These are phyloP conservation scores for Chelidonichthys spinosus DNA, from an alignment of 2,797 vertebrate species.

Conservation along the genomic window DNA sequence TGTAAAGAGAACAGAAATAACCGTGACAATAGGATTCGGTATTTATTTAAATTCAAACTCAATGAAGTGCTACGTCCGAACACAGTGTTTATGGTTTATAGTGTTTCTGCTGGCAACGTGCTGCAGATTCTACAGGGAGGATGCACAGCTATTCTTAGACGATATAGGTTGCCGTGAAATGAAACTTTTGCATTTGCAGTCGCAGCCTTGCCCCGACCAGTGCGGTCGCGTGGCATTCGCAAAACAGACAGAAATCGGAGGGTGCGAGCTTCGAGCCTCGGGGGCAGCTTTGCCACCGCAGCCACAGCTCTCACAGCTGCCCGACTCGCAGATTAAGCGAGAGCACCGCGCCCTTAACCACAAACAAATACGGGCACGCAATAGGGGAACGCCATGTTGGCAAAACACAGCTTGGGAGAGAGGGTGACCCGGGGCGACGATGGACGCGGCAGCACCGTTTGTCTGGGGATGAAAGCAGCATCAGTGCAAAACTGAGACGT, in stretches of 20 bases:
- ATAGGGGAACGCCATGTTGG: conserved; percentile 63
- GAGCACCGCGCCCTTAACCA: conserved; percentile 62
- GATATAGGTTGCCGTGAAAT: conserved; percentile 51
- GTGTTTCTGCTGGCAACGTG: conserved; percentile 25
- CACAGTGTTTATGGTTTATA: conserved; percentile 35
- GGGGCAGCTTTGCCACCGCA: conserved; percentile 52
- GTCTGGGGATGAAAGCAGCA: conserved; percentile 21
- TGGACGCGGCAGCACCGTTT: conserved; percentile 15
- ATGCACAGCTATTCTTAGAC: conserved; percentile 56
- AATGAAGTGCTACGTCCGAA: conserved; percentile 21
- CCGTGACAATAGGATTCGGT: conserved; percentile 13
- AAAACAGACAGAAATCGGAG: conserved; percentile 56
- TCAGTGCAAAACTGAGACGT: not conserved
- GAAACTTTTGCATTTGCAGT: conserved; percentile 36
- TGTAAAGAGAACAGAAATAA: conserved; percentile 74
- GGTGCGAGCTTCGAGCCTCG: conserved; percentile 31
- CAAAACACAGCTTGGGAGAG: conserved; percentile 33
- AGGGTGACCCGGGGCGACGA: conserved; percentile 31
- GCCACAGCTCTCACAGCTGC: conserved; percentile 60
- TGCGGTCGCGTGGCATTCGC: conserved; percentile 61
- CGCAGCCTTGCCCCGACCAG: conserved; percentile 37
- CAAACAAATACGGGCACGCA: conserved; percentile 59
- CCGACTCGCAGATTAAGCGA: conserved; percentile 58
- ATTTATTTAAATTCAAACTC: conserved; percentile 32
- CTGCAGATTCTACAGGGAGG: conserved; percentile 19